These are phyloP conservation scores for Antedon mediterranea DNA, from an alignment of 53 echinoderm and acorn worm genomes.

Conservation along the genomic window DNA sequence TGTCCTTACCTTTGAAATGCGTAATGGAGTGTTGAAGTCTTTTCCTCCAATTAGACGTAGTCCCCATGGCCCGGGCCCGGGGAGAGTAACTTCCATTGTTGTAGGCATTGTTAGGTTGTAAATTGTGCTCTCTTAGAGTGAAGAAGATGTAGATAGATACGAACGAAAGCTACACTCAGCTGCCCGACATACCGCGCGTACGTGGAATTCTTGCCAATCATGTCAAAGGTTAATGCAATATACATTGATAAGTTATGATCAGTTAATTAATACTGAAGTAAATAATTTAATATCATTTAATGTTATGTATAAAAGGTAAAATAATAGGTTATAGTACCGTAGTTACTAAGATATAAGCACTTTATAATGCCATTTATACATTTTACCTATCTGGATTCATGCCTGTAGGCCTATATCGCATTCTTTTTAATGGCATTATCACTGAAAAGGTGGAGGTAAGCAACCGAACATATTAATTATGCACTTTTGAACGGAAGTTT, in stretches of 20 bases:
- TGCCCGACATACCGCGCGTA: background rate
- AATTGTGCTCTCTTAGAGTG: too few species aligned
- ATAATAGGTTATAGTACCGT: too few species aligned
- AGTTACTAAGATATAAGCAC: too few species aligned
- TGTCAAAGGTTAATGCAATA: background rate
- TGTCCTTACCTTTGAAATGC: constrained; percentile 74
- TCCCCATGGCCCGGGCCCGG: constrained; percentile 88
- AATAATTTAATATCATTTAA: background rate
- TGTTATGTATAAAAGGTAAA: too few species aligned
- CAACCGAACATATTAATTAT: too few species aligned
- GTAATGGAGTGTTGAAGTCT: constrained; percentile 71
- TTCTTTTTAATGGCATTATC: too few species aligned
- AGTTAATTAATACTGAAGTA: background rate
- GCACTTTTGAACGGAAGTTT: too few species aligned
- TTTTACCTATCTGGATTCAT: too few species aligned
- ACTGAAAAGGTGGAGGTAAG: too few species aligned
- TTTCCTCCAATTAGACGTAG: constrained; percentile 90
- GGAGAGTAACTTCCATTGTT: constrained; percentile 44
- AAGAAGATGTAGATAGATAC: background rate
- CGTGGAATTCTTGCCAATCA: background rate
- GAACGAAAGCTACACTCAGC: background rate
- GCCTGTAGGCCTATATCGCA: too few species aligned
- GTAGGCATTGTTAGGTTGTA: background rate
- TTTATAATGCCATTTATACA: too few species aligned
- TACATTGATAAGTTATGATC: background rate